phyloP scores from a whole-genome alignment of 2,888 invertebrate genomes.

The Leptogaster cylindrica region DNA sequence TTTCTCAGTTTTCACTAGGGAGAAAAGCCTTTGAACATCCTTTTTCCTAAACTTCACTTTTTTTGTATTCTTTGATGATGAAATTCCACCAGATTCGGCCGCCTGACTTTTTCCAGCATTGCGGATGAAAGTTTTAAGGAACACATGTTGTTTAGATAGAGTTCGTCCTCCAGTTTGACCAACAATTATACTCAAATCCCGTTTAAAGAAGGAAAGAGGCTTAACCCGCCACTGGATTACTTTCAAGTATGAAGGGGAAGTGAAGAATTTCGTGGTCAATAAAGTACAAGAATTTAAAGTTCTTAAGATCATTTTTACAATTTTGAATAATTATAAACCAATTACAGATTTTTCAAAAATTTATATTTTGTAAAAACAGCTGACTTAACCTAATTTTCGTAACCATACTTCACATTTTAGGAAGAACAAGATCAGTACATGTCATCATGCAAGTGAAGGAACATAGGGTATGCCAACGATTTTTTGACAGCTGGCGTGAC shows the following conservation, averaged over 20 bases:
- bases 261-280: slow-evolving; percentile 21
- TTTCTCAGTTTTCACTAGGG: slow-evolving; percentile 56
- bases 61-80: slow-evolving; percentile 14
- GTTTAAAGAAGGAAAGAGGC: not conserved
- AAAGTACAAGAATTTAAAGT: slow-evolving; percentile 36
- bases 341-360: not conserved
- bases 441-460: no score
- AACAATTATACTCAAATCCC: not conserved
- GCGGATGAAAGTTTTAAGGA: not conserved
- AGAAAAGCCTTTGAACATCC: slow-evolving; percentile 55
- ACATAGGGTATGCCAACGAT: no score
- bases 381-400: not conserved
- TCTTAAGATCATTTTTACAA: slow-evolving; percentile 39
- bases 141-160: not conserved
- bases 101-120: slow-evolving; percentile 19
- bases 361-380: slow-evolving; percentile 6
- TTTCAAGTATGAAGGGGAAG: slow-evolving; percentile 12
- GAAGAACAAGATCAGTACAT: no score
- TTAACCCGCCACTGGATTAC: not conserved
- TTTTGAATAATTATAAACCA: no score
- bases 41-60: slow-evolving; percentile 50
- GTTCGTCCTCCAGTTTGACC: not conserved
- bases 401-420: no score
- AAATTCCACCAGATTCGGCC: not conserved
- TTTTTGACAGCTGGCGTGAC: no score